These are phyloP conservation scores for Leptodactylus fuscus DNA, from an alignment of 2,113 vertebrate species.

Conservation along the genomic window DNA sequence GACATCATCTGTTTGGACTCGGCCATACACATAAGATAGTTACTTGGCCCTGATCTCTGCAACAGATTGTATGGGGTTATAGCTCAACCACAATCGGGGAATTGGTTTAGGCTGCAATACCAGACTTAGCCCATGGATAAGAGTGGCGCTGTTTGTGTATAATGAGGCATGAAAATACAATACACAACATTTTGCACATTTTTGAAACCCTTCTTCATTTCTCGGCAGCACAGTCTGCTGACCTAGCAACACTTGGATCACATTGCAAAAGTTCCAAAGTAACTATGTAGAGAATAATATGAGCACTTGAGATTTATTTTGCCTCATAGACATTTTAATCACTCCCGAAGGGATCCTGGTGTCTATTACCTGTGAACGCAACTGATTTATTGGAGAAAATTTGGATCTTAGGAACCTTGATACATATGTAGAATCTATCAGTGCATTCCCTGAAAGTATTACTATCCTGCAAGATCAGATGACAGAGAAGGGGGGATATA, in stretches of 20 bases:
- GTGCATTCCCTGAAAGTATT: neutral
- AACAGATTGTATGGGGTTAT: no score
- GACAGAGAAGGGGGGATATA: no score
- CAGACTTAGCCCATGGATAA: no score
- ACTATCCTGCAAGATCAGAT: neutral
- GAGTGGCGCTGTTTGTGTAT: no score
- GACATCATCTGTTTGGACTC: no score
- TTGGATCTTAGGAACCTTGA: neutral
- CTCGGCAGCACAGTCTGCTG: neutral
- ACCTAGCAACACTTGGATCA: neutral
- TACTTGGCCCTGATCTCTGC: no score
- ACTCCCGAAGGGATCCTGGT: neutral
- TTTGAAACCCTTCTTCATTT: neutral
- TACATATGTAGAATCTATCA: neutral
- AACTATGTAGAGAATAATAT: neutral
- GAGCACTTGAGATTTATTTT: neutral
- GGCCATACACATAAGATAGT: no score
- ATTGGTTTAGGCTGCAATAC: no score
- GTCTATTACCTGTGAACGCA: neutral
- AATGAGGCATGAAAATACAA: neutral
- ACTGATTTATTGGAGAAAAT: neutral
- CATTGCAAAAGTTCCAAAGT: neutral
- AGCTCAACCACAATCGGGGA: no score
- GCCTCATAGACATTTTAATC: neutral
- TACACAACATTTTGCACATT: neutral